A percentile compares a stretch with the other conserved stretches of the same genome.
Conservation (phyloP, 2,113 vertebrate genomes). For the Bubo blakistoni region DNA sequence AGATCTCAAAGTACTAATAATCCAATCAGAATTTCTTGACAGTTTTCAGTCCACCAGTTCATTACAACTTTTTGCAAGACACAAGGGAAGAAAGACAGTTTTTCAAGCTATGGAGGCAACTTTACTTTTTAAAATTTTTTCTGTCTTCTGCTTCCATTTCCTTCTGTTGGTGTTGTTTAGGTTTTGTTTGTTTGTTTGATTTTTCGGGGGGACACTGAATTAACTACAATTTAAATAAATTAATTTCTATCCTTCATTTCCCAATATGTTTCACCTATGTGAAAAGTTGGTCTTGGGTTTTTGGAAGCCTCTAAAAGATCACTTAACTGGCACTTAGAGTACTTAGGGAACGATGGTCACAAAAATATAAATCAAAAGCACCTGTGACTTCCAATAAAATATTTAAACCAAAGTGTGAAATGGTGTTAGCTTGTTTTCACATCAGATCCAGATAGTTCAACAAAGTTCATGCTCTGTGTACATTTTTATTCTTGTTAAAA, state of each 20-base stretch:
- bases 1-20: not conserved
- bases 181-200: not conserved
- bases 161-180: not conserved
- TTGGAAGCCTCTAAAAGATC: not conserved
- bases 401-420: conserved; percentile 35
- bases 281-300: not conserved
- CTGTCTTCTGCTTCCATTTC: not conserved
- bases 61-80: not conserved
- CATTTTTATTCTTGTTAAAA: conserved; percentile 50
- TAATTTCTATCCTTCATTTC: not conserved
- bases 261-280: not conserved
- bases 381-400: conserved; percentile 11
- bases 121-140: not conserved
- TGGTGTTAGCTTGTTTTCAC: conserved; percentile 3
- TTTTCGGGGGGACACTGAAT: fast-evolving
- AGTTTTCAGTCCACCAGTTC: not conserved
- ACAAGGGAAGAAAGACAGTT: not conserved
- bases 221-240: not conserved
- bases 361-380: conserved; percentile 2
- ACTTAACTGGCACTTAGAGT: not conserved
- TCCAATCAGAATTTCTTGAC: not conserved
- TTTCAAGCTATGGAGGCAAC: not conserved
- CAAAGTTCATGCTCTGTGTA: not conserved
- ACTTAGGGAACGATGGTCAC: not conserved
- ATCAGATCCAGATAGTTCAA: not conserved